These are phyloP conservation scores for Zophobas morio DNA, from an alignment of 1,140 invertebrate genomes.

Conservation along the genomic window DNA sequence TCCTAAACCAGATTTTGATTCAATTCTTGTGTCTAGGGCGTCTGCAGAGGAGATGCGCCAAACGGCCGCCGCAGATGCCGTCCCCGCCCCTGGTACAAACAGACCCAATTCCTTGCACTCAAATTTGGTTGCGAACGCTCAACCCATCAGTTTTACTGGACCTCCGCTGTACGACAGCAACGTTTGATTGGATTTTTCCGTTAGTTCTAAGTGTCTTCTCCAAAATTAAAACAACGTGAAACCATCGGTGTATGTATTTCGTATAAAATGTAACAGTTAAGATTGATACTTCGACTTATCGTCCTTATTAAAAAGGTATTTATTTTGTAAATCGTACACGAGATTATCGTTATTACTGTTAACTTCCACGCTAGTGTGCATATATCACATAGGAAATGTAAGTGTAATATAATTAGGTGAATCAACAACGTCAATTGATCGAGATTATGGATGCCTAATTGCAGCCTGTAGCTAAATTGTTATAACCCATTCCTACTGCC, in stretches of 20 bases:
- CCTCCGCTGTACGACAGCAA: slow-evolving; percentile 75
- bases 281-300: slow-evolving; percentile 24
- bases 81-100: slow-evolving; percentile 55
- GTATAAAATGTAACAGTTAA: slow-evolving; percentile 25
- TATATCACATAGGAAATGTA: slow-evolving; percentile 25
- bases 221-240: slow-evolving; percentile 4
- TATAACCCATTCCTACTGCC: slow-evolving; percentile 20
- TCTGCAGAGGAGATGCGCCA: slow-evolving; percentile 82
- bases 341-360: slow-evolving; percentile 13
- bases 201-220: slow-evolving; percentile 37
- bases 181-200: slow-evolving; percentile 67
- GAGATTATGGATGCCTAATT: slow-evolving; percentile 22
- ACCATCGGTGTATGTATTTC: slow-evolving; percentile 22
- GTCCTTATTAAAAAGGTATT: slow-evolving; percentile 17
- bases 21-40: slow-evolving; percentile 72
- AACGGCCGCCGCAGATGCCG: slow-evolving; percentile 70
- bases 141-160: slow-evolving; percentile 80
- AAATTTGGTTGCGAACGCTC: slow-evolving; percentile 83
- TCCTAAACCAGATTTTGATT: background rate
- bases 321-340: slow-evolving; percentile 17
- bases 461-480: slow-evolving; percentile 9
- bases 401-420: slow-evolving; percentile 23
- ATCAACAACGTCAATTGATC: slow-evolving; percentile 29
- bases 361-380: slow-evolving; percentile 14
- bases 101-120: slow-evolving; percentile 70